These are phyloP conservation scores for Maniola jurtina DNA, from an alignment of 1,140 invertebrate species.

Conservation along the genomic window DNA sequence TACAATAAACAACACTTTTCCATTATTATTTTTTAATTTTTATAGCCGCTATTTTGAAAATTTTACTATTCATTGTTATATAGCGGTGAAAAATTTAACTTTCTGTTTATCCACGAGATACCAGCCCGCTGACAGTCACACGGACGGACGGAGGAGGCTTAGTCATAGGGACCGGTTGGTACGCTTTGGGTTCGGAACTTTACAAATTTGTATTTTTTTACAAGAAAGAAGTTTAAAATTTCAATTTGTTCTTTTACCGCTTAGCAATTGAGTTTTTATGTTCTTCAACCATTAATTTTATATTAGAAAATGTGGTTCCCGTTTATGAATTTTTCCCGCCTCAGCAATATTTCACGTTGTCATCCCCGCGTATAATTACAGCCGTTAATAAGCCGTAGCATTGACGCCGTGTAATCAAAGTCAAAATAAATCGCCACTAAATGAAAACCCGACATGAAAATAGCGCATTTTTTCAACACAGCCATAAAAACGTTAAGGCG, in stretches of 20 bases:
- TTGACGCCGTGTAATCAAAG: conserved; percentile 69
- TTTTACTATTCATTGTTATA: too few relatives aligned
- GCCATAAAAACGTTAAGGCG: conserved; percentile 48
- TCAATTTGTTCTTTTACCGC: background rate
- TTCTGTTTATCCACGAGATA: too few relatives aligned
- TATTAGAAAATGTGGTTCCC: conserved; percentile 6
- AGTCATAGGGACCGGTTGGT: too few relatives aligned
- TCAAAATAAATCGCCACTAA: conserved; percentile 61
- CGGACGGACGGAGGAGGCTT: too few relatives aligned
- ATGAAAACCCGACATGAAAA: conserved; percentile 69
- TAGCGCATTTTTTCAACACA: conserved; percentile 45
- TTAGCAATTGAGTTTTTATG: background rate
- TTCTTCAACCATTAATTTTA: background rate
- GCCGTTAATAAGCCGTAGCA: conserved; percentile 63
- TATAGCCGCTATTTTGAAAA: too few relatives aligned
- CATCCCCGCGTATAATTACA: conserved; percentile 39
- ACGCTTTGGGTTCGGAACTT: too few relatives aligned
- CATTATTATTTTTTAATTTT: too few relatives aligned
- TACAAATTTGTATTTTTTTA: too few relatives aligned
- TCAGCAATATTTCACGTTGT: conserved; percentile 36
- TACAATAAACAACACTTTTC: too few relatives aligned
- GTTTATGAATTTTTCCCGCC: conserved; percentile 32
- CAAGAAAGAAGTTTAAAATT: background rate
- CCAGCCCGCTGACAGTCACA: too few relatives aligned
- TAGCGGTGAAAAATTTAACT: too few relatives aligned